Evolutionary conservation across 30 jellyfish, hydroid and myxozoan genomes (phyloP).

Genomic region (Hydra vulgaris): DNA sequence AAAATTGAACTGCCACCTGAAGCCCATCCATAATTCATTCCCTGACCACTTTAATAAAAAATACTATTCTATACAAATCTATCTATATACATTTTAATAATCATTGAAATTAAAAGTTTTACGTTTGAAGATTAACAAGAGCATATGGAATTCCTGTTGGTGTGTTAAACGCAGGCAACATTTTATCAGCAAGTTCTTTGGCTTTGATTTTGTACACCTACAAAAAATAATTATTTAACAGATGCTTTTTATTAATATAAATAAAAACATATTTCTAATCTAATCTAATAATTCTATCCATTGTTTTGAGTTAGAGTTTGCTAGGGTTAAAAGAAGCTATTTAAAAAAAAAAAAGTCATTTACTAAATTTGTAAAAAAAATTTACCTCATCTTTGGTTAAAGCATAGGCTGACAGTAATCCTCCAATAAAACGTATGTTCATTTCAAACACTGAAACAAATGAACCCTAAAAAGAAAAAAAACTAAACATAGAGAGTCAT

Average conservation of each 20-base stretch:
- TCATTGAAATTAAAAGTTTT: no score
- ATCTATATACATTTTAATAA: neutral
- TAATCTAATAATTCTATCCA: no score
- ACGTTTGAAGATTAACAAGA: conserved; percentile 79
- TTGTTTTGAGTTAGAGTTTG: no score
- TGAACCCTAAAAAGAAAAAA: conserved; percentile 65
- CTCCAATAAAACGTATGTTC: conserved; percentile 92
- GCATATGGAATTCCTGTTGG: conserved; percentile 98
- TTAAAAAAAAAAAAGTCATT: no score
- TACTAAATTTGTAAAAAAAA: neutral
- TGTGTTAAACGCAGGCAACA: conserved; percentile 87
- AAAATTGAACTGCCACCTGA: conserved; percentile 96
- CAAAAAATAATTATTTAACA: no score
- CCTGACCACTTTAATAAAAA: conserved; percentile 57
- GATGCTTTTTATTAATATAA: no score
- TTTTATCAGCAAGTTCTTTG: conserved; percentile 63
- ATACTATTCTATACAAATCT: neutral
- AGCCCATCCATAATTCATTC: conserved; percentile 96
- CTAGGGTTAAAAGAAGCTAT: no score
- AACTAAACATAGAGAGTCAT: neutral
- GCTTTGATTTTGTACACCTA: conserved; percentile 92
- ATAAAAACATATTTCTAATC: no score
- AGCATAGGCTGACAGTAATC: conserved; percentile 75
- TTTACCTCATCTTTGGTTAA: conserved; percentile 85
- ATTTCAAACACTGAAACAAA: conserved; percentile 90